Base-by-base conservation (phyloP, 2,888 invertebrate genomes). In the Plagodis pulveraria region DNA sequence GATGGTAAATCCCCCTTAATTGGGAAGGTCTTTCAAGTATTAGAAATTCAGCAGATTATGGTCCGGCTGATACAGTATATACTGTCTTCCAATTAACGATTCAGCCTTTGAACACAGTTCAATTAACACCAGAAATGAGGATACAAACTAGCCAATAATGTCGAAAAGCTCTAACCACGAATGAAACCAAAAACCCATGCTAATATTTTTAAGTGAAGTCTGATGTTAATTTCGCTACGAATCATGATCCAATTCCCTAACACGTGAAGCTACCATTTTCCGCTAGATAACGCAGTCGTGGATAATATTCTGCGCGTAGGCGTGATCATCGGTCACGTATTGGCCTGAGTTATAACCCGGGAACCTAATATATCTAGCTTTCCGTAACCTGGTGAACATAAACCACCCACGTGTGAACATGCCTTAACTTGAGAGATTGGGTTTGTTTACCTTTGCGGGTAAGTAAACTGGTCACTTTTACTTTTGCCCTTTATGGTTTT, bases 251-350 rank as follows among this genome's bases (percentile, higher is more conserved):
- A 50, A 52, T 49, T 56, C 55, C 10, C 50, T 22, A 35, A 51
- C 55, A 60, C 52, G 50, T 61, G 60, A 61, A 52, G 86, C 83
- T 88, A 87, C 88, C 81, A 88, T 12, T 87, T 89, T 86, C 82
- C 76, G 73, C 70, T 69, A 78, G 81, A 82, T 85, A 83, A 78
- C 74, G 75, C 74, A 77, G 54, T 56, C 60, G 56, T 50, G 81
- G 78, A 81, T 80, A 80, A 80, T 81, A 76, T 62, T 77, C 76
- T 73, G 71, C 71, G 70, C 49, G 67, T 87, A 80, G 87, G 88
- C 89, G 91, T 91, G 89, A 88, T 81, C 80, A 87, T 87, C 84
- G 87, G 89, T 90, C 90, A 91, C 89, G 91, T 89, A 87, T 87
- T 83, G 81, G 80, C 78, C 83, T 84, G 80, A 91, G 86, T 87